A percentile compares a stretch with the other conserved stretches of the same genome.
Evolutionary conservation across 2,888 invertebrate species (phyloP).

Genomic region (Protophormia terraenovae): DNA sequence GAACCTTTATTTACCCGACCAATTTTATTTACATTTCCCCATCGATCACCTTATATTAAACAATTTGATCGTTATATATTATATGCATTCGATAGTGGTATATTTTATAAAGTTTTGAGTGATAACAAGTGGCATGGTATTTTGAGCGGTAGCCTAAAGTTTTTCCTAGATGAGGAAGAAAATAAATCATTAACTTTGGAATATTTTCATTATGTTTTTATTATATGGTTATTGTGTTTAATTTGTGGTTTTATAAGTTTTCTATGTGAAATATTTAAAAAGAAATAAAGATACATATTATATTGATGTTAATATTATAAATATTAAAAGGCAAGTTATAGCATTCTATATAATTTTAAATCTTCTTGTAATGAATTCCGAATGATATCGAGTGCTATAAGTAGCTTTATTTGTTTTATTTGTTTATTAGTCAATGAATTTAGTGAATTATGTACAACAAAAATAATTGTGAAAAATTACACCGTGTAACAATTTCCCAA

Average conservation of each 20-base stretch:
- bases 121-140: slow-evolving; percentile 71
- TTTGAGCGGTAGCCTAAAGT: slow-evolving; percentile 68
- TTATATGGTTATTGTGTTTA: slow-evolving; percentile 4
- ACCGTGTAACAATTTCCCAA: too few relatives aligned
- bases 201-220: slow-evolving; percentile 30
- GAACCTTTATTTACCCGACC: slow-evolving; percentile 70
- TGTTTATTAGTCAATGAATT: too few relatives aligned
- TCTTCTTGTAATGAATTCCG: too few relatives aligned
- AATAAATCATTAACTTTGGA: background rate
- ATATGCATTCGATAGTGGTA: slow-evolving; percentile 70
- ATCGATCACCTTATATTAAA: slow-evolving; percentile 71
- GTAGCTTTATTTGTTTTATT: too few relatives aligned
- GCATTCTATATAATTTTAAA: too few relatives aligned
- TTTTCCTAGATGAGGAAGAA: slow-evolving; percentile 32
- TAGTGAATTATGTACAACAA: too few relatives aligned
- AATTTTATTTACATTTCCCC: slow-evolving; percentile 69
- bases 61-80: slow-evolving; percentile 71
- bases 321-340: too few relatives aligned
- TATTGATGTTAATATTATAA: too few relatives aligned
- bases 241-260: background rate
- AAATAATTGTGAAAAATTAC: too few relatives aligned
- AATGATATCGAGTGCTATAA: too few relatives aligned
- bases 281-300: too few relatives aligned
- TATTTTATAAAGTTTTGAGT: slow-evolving; percentile 70
- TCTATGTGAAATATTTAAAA: background rate